These are phyloP conservation scores for Volucella zonaria DNA, from an alignment of 2,888 invertebrate genomes.

Conservation along the genomic window DNA sequence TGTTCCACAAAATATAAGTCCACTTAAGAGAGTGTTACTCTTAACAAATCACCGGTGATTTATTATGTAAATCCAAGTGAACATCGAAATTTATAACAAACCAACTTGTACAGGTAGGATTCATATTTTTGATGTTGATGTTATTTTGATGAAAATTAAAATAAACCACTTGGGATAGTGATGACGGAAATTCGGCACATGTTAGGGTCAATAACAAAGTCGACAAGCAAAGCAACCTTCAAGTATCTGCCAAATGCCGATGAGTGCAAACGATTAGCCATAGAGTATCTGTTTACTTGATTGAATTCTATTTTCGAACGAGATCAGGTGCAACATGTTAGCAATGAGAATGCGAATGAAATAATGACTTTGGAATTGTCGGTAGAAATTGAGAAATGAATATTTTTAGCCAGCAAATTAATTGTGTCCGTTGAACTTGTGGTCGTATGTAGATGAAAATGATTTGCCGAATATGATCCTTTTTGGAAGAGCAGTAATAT, in stretches of 20 bases:
- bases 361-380: neutral
- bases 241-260: slow-evolving; percentile 14
- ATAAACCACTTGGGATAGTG: slow-evolving; percentile 4
- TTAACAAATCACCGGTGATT: slow-evolving; percentile 17
- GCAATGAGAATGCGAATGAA: neutral
- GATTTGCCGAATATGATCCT: neutral
- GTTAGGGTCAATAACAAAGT: neutral
- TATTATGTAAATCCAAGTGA: slow-evolving; percentile 16
- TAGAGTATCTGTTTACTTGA: neutral
- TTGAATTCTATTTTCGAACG: slow-evolving; percentile 13
- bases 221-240: slow-evolving; percentile 8
- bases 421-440: neutral
- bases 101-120: neutral
- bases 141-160: slow-evolving; percentile 8
- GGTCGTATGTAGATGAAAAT: neutral
- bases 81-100: too few relatives aligned
- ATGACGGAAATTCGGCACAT: slow-evolving; percentile 1
- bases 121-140: neutral
- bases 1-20: slow-evolving; percentile 11
- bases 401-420: slow-evolving; percentile 5
- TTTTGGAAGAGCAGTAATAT: too few relatives aligned
- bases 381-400: neutral
- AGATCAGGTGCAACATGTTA: slow-evolving; percentile 22
- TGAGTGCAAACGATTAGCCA: slow-evolving; percentile 3
- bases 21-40: neutral